Conservation (phyloP, 2,797 vertebrate genomes). For the Falco rusticolus region DNA sequence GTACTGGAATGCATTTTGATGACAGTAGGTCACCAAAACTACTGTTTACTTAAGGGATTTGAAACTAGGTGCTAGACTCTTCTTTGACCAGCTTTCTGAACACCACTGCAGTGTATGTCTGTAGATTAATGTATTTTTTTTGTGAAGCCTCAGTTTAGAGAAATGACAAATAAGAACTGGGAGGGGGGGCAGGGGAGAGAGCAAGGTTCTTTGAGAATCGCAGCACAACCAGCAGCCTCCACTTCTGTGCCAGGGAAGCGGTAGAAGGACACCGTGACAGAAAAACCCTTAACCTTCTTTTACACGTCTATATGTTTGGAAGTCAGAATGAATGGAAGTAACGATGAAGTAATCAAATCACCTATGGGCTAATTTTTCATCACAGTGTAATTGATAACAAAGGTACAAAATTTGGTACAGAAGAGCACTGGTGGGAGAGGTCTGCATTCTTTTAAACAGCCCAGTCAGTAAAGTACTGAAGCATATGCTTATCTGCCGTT, state of each 20-base stretch:
- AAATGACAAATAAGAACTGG: not conserved
- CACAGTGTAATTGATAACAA: not conserved
- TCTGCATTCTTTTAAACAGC: not conserved
- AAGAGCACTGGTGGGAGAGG: not conserved
- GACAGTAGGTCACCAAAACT: not conserved
- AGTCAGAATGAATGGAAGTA: not conserved
- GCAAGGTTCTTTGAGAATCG: not conserved
- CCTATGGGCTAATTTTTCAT: not conserved
- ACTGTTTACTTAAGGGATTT: not conserved
- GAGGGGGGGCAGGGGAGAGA: not conserved
- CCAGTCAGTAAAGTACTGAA: not conserved
- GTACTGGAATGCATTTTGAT: not conserved
- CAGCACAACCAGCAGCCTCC: not conserved
- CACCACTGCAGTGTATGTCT: not conserved
- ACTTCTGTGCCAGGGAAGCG: rapidly evolving
- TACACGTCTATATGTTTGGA: not conserved
- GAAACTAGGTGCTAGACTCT: not conserved
- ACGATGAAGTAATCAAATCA: not conserved
- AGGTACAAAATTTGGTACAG: not conserved
- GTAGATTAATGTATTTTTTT: not conserved
- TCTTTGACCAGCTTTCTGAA: not conserved
- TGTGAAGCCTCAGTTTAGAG: not conserved
- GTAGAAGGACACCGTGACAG: not conserved
- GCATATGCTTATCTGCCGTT: not conserved
- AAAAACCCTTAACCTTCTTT: not conserved